Conservation (phyloP, 2,797 vertebrate species). For the Cirrhinus molitorella region DNA sequence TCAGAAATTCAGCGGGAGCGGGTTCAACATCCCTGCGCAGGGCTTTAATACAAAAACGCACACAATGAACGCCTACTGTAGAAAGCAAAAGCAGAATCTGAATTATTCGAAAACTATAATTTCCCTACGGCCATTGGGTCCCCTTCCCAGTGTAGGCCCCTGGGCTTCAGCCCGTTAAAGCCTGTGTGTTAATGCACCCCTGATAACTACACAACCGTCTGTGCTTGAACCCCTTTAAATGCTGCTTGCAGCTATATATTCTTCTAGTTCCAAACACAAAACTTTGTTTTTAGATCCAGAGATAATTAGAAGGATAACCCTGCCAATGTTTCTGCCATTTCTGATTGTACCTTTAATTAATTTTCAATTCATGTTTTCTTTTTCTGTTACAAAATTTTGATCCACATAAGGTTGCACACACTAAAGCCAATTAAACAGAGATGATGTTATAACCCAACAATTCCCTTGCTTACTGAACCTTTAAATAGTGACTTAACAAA, state of each 20-base stretch:
- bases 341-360: slow-evolving; percentile 23
- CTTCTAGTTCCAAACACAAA: not conserved
- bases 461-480: slow-evolving; percentile 19
- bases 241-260: not conserved
- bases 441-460: slow-evolving; percentile 14
- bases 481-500: slow-evolving; percentile 34
- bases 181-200: too few species aligned
- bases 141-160: too few species aligned
- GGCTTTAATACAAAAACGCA: too few species aligned
- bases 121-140: too few species aligned
- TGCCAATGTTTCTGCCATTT: slow-evolving; percentile 12
- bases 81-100: too few species aligned
- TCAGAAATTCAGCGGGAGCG: too few species aligned
- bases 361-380: slow-evolving; percentile 39
- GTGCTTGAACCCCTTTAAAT: too few species aligned
- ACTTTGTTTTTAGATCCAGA: slow-evolving; percentile 24
- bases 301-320: not conserved
- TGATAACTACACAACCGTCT: too few species aligned
- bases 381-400: slow-evolving; percentile 11
- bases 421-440: not conserved
- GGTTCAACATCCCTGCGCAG: too few species aligned
- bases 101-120: too few species aligned
- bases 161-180: too few species aligned
- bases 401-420: slow-evolving; percentile 37
- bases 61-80: too few species aligned